phyloP scores from a whole-genome alignment of 2,797 vertebrate genomes.

The Ctenopoma multispine region DNA sequence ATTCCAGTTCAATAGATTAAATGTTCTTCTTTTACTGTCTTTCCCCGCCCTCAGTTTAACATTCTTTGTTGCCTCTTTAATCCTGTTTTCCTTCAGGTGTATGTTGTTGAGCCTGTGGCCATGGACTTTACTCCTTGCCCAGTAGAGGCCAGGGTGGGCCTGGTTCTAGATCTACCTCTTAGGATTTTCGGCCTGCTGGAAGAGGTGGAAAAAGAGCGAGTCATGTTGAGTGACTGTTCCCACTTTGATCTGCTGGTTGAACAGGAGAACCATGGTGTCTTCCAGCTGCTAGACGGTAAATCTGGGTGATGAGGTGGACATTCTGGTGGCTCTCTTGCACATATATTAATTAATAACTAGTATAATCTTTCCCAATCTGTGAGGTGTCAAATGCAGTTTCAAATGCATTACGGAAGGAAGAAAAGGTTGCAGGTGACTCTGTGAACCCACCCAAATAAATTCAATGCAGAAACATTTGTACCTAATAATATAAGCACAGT shows the following conservation, averaged over 20 bases:
- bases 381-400: neutral
- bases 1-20: neutral
- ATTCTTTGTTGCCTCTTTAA: neutral
- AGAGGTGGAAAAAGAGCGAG: conserved; percentile 77
- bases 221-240: conserved; percentile 94
- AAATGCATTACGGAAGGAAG: neutral
- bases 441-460: neutral
- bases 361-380: no score
- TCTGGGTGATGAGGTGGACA: no score
- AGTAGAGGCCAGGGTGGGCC: conserved; percentile 89
- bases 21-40: neutral
- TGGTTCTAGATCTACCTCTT: conserved; percentile 90
- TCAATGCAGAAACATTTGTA: neutral
- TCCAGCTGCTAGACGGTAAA: conserved; percentile 88
- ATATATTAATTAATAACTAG: no score
- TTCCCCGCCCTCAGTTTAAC: neutral
- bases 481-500: neutral
- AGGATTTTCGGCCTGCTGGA: conserved; percentile 87
- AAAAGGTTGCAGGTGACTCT: neutral
- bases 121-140: conserved; percentile 92
- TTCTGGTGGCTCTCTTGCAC: no score
- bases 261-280: conserved; percentile 89
- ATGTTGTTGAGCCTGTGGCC: conserved; percentile 90
- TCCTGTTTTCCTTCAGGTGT: conserved; percentile 83
- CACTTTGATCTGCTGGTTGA: conserved; percentile 91